Evolutionary conservation across 2,797 vertebrate genomes (phyloP).

Genomic region (Cynopterus sphinx): DNA sequence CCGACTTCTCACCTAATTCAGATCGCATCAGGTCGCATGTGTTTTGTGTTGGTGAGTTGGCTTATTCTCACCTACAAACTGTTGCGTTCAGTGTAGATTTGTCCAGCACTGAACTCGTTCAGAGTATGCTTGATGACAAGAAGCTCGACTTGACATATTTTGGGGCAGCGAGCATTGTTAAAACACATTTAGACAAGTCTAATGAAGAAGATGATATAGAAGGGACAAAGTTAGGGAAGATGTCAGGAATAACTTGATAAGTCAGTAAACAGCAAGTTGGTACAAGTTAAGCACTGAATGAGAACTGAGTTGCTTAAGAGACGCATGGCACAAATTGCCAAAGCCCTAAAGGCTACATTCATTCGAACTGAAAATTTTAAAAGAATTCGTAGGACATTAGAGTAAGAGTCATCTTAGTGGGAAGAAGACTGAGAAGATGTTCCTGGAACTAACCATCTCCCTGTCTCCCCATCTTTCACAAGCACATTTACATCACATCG

Average conservation of each 20-base stretch:
- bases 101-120: background rate
- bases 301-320: background rate
- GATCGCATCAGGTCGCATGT: accelerated
- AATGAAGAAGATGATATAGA: background rate
- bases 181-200: background rate
- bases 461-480: background rate
- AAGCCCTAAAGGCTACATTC: background rate
- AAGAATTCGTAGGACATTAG: background rate
- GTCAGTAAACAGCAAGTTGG: background rate
- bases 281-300: background rate
- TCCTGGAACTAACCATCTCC: background rate
- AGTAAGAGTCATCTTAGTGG: background rate
- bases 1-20: background rate
- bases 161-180: background rate
- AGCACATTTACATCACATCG: background rate
- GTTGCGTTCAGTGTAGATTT: background rate
- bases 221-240: background rate
- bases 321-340: background rate
- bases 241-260: background rate
- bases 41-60: background rate
- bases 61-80: background rate
- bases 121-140: background rate
- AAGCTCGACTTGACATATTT: background rate
- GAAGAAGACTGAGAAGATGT: background rate
- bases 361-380: background rate